Evolutionary conservation across 2,113 vertebrate species (phyloP), one percentile per base, ranked within the genome.

Genomic region (Sakesphorus luctuosus): DNA sequence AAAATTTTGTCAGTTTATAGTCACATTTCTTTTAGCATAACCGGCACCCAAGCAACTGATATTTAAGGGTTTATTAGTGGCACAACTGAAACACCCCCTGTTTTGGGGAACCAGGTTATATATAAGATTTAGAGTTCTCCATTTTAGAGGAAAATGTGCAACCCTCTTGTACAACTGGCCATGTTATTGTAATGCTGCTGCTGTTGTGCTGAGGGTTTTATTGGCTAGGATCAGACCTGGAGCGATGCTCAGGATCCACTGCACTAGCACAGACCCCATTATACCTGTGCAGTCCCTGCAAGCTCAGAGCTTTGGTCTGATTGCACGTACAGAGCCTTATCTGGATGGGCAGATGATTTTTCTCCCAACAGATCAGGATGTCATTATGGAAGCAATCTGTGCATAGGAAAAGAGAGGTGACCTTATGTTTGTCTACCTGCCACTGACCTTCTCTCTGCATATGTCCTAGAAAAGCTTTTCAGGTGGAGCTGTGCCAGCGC

Each of bases 31-130:
- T 79, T 66, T 77, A 84, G 35, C 31, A 38, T 46, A 15, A 26
- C 8, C 68, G 53, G 11, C 20, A 68, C 31, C 62, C 55, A 35
- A 96, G 71, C 10, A 77, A 53, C 4, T 89, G 47, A 71, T 96
- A 93, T 75, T 75, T 90, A 92, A 94, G 92, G 52, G 84, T 95
- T 97, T 78, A 47, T 94, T 92, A 91, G 90, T 88, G 55, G 77
- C 40, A 67, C 17, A 56, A 28, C 31, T 88, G 59, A 77, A 93
- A 67, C 26, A 40, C 1, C 3, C 3, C 3, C 4, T 74, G 10
- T 72, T 36, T 38, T 35, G 1, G 12, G 20, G 25, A 69, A 16
- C 7, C 0, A 1, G 24, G 10, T 21, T 36, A 6, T 71, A 8
- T 13, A 28, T 14, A n/a, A 53, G 16, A 58, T 73, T 65, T 75